Evolutionary conservation across 2,113 vertebrate species (phyloP), one percentile per base, ranked within the genome.

Genomic region (Tretioscincus oriximinensis): DNA sequence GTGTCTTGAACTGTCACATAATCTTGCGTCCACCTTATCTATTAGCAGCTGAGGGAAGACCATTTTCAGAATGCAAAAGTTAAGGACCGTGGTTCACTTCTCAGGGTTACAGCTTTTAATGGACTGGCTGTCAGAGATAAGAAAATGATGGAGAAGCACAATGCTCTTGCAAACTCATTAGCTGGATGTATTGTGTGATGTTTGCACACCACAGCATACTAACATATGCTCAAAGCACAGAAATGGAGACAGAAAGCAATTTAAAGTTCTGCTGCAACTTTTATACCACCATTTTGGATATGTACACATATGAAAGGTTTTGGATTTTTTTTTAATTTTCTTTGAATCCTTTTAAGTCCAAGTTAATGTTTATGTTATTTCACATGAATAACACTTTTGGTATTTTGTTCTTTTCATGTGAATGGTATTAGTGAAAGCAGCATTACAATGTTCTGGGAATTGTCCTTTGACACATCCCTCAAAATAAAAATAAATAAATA

Each of bases 121-220:
- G 85, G 93, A 94, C 90, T 92, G 90, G 87, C 92, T 95, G 93
- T 94, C 93, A 92, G 88, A 76, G 93, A 95, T 94, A 94, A 94
- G 90, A 84, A 92, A 91, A 94, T 93, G 94, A 95, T 94, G 90
- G 89, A 95, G 85, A 73, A 93, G 78, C 68, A 72, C 88, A 87
- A 63, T 85, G 84, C 72, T 93, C 89, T 85, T 88, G 81, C 89
- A 94, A 76, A 92, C 94, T 95, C 92, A 91, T 96, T 95, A 95
- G 89, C 63, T 84, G 85, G 73, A 88, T 93, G 58, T 82, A 92
- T 91, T 91, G 92, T 93, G 81, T 84, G 86, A 89, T 80, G 85
- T 29, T 91, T 79, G 84, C 68, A 83, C 35, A 69, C 75, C 88
- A 75, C 79, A 88, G 91, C 91, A 93, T 93, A 77, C 85, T 90